Percentiles rank a stretch among this genome's conserved stretches.
Evolutionary conservation across 1,140 invertebrate genomes (phyloP).

Genomic region (Dendrolimus punctatus): DNA sequence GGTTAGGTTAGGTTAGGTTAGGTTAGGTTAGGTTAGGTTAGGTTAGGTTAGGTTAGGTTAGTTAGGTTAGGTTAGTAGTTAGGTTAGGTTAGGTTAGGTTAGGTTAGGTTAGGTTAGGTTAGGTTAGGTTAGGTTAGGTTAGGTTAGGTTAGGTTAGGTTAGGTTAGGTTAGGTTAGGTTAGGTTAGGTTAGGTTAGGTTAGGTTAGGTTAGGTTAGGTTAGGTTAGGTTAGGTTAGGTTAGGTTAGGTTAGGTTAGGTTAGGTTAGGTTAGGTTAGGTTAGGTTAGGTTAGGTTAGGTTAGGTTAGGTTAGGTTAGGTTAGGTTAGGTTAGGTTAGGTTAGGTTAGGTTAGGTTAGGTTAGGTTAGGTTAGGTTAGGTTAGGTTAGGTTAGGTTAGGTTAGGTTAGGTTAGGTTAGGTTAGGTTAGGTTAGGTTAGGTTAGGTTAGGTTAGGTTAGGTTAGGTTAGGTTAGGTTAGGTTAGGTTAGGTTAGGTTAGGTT

Average conservation of each 20-base stretch:
- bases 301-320: neutral
- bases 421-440: constrained; percentile 3
- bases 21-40: constrained; percentile 8
- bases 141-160: constrained; percentile 5
- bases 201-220: constrained; percentile 2
- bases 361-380: constrained; percentile 1
- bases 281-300: constrained; percentile 1
- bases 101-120: constrained; percentile 6
- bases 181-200: constrained; percentile 3
- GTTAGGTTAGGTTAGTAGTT: constrained; percentile 7
- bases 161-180: constrained; percentile 2
- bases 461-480: constrained; percentile 2
- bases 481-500: constrained; percentile 3
- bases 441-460: constrained; percentile 3
- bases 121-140: constrained; percentile 4
- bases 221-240: constrained; percentile 1
- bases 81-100: constrained; percentile 6
- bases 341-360: neutral
- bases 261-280: constrained; percentile 1
- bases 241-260: constrained; percentile 2
- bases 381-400: constrained; percentile 2
- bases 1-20: constrained; percentile 8
- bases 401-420: too few relatives aligned
- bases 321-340: constrained; percentile 3
- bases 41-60: constrained; percentile 7